phyloP scores from a whole-genome alignment of 2,113 vertebrate genomes.

The Rhinopithecus roxellana region DNA sequence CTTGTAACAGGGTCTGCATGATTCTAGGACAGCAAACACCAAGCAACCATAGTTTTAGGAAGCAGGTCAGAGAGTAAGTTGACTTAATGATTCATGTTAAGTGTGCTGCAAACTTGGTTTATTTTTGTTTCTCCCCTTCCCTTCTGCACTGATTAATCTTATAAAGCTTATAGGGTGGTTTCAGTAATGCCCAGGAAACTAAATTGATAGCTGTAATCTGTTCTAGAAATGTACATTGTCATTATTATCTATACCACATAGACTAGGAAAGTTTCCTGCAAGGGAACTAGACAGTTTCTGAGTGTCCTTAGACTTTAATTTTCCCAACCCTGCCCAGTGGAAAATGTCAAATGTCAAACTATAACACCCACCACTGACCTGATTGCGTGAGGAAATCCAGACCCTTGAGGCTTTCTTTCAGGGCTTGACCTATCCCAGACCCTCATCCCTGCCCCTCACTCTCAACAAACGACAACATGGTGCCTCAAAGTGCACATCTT shows the following conservation, averaged over 20 bases:
- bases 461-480: background rate
- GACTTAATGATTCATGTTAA: no score
- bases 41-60: no score
- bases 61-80: no score
- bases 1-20: no score
- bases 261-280: background rate
- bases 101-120: no score
- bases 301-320: background rate
- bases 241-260: background rate
- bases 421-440: background rate
- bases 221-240: background rate
- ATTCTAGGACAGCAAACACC: no score
- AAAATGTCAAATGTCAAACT: slow-evolving; percentile 17
- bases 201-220: background rate
- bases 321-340: slow-evolving; percentile 9
- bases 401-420: background rate
- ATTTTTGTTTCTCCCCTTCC: no score
- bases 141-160: no score
- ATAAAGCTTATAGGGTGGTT: no score
- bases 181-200: background rate
- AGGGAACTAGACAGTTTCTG: background rate
- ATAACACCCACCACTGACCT: background rate
- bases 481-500: background rate
- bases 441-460: background rate
- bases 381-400: background rate